Percentiles rank a stretch among this genome's conserved stretches.
phyloP scores from a whole-genome alignment of 2,113 vertebrate species.

The Ageneiosus marmoratus region DNA sequence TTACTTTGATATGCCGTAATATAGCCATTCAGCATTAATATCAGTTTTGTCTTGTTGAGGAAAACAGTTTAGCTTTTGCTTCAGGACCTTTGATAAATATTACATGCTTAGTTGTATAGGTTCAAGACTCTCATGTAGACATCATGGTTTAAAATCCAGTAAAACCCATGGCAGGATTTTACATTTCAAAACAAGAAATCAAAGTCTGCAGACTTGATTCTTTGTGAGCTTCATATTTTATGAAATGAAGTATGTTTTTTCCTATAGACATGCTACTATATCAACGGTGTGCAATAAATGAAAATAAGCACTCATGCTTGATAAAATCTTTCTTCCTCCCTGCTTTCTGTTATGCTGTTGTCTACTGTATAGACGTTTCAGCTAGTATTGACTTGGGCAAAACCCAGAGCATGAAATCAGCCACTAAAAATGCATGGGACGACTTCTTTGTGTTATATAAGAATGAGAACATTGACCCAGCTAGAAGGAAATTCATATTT shows the following conservation, averaged over 20 bases:
- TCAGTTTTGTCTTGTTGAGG: neutral
- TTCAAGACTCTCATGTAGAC: slow-evolving; percentile 6
- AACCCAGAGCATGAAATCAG: slow-evolving; percentile 22
- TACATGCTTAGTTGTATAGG: neutral
- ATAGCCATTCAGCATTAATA: slow-evolving; percentile 15
- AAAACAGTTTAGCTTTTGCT: slow-evolving; percentile 2
- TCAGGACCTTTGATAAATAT: neutral
- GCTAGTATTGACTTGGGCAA: slow-evolving; percentile 9
- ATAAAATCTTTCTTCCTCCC: neutral
- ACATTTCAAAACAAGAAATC: neutral
- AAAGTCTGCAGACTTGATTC: neutral
- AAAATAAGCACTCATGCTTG: neutral
- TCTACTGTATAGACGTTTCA: slow-evolving; percentile 23
- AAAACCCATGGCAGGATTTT: neutral
- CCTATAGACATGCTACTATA: neutral
- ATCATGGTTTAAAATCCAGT: neutral
- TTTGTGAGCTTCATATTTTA: neutral
- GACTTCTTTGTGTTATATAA: slow-evolving; percentile 25
- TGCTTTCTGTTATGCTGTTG: neutral
- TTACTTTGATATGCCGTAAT: neutral
- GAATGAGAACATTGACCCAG: slow-evolving; percentile 27
- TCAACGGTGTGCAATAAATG: neutral
- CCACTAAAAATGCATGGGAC: slow-evolving; percentile 32
- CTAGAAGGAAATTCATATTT: slow-evolving; percentile 17
- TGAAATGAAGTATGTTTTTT: neutral